These are phyloP conservation scores for Columba guinea DNA, from an alignment of 2,797 vertebrate genomes.

Conservation along the genomic window DNA sequence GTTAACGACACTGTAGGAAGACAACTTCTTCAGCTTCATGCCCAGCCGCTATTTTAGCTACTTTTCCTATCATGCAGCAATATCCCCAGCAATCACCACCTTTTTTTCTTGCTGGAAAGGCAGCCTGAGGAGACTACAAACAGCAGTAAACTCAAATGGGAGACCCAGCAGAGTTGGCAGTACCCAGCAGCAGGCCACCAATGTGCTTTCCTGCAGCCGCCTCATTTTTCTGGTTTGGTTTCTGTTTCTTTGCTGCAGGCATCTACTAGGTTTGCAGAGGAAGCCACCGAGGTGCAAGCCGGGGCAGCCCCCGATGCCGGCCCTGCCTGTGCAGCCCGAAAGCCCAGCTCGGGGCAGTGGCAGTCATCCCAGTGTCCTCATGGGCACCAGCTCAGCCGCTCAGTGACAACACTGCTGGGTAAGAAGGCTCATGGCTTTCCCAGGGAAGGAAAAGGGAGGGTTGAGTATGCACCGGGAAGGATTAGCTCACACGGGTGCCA, in stretches of 20 bases:
- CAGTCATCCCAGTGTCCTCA: neutral
- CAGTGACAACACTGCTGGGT: neutral
- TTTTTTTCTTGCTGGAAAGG: neutral
- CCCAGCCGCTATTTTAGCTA: neutral
- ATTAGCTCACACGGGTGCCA: neutral
- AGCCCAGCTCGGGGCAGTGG: neutral
- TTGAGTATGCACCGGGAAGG: neutral
- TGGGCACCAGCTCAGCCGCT: neutral
- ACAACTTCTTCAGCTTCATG: neutral
- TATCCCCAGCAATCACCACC: neutral
- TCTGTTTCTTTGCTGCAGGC: neutral
- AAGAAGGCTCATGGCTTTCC: neutral
- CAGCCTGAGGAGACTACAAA: neutral
- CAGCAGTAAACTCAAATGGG: neutral
- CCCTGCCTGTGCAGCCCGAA: neutral
- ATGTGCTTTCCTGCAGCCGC: neutral
- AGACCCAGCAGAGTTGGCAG: neutral
- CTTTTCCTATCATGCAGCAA: neutral
- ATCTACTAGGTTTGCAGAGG: neutral
- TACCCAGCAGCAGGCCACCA: neutral
- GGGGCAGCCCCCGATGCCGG: neutral
- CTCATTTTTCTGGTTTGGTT: slow-evolving; percentile 11
- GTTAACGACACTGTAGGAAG: slow-evolving; percentile 11
- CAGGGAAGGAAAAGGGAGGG: neutral
- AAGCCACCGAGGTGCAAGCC: neutral